phyloP scores from a whole-genome alignment of 2,113 vertebrate genomes.

The Phalacrocorax carbo region DNA sequence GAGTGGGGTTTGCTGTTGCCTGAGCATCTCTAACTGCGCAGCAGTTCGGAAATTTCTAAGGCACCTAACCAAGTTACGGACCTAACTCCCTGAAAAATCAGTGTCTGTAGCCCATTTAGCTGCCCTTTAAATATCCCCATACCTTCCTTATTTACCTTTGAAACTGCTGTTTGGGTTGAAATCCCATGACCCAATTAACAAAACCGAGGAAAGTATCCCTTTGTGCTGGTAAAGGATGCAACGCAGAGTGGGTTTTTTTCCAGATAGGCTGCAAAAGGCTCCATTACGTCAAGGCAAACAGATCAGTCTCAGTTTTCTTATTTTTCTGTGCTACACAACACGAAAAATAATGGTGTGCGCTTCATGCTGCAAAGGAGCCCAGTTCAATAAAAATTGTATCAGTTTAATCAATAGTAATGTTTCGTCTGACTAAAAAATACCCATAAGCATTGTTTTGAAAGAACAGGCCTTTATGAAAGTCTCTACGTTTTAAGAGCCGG shows the following conservation, averaged over 20 bases:
- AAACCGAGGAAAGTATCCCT: neutral
- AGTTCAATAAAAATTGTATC: neutral
- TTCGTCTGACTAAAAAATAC: neutral
- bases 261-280: neutral
- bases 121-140: neutral
- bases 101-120: neutral
- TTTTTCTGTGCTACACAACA: neutral
- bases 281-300: neutral
- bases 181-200: neutral
- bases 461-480: neutral
- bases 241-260: neutral
- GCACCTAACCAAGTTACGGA: neutral
- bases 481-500: neutral
- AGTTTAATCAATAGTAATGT: constrained; percentile 31
- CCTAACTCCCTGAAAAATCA: neutral
- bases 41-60: neutral
- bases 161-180: neutral
- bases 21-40: neutral
- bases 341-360: neutral
- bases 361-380: neutral
- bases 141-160: neutral
- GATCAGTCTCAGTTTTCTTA: neutral
- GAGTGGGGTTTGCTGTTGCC: neutral
- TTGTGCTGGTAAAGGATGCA: neutral
- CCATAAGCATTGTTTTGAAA: neutral